A percentile compares a stretch with the other conserved stretches of the same genome.
Conservation (phyloP, 2,797 vertebrate genomes). For the Notamacropus eugenii region DNA sequence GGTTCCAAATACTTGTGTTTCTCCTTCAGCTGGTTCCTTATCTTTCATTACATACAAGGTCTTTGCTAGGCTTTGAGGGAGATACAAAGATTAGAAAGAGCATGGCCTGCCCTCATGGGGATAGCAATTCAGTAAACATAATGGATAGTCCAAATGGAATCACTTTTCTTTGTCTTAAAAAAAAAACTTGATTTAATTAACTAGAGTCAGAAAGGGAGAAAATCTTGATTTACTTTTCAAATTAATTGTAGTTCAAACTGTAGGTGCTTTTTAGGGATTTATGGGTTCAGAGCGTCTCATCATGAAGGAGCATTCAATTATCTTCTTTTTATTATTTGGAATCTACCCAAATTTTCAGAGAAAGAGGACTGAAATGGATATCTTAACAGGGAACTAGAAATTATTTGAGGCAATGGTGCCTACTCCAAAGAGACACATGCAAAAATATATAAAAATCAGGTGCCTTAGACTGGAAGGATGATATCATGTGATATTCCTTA, state of each 20-base stretch:
- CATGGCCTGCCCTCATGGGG: not conserved
- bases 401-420: conserved; percentile 14
- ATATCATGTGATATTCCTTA: not conserved
- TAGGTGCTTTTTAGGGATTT: conserved; percentile 26
- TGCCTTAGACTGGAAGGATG: not conserved
- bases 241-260: conserved; percentile 51
- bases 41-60: not conserved
- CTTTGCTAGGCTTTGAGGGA: not conserved
- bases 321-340: conserved; percentile 25
- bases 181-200: not conserved
- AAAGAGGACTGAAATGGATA: not conserved
- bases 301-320: conserved; percentile 18
- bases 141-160: not conserved
- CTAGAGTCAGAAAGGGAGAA: not conserved
- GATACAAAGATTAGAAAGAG: not conserved
- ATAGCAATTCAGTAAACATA: not conserved
- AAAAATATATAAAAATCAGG: not conserved
- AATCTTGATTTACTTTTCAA: conserved; percentile 30
- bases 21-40: not conserved
- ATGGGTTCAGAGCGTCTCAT: not conserved
- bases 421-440: conserved; percentile 15
- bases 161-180: not conserved
- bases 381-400: not conserved
- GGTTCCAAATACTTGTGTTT: not conserved
- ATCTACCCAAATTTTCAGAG: conserved; percentile 31